These are phyloP conservation scores for Trichonephila clavata DNA, from an alignment of 1,140 invertebrate genomes.

Conservation along the genomic window DNA sequence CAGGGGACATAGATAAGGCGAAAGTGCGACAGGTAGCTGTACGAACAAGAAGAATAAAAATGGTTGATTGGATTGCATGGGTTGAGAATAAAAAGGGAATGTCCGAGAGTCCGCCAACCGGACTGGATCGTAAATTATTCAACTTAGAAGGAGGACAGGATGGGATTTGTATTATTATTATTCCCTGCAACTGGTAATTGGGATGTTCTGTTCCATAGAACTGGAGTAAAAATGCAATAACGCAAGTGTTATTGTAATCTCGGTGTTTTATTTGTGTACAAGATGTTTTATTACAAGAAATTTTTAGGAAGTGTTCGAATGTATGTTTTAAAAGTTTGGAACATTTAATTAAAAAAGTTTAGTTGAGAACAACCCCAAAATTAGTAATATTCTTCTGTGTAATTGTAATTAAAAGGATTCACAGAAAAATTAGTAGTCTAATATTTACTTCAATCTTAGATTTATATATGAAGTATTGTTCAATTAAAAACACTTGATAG, in stretches of 20 bases:
- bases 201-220: not conserved
- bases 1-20: conserved; percentile 36
- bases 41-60: conserved; percentile 6
- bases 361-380: too few relatives aligned
- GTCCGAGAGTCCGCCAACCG: not conserved
- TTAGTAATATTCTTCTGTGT: too few relatives aligned
- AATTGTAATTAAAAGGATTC: too few relatives aligned
- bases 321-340: too few relatives aligned
- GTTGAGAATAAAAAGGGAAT: conserved; percentile 35
- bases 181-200: conserved; percentile 5
- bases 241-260: not conserved
- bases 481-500: too few relatives aligned
- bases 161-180: conserved; percentile 10
- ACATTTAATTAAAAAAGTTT: too few relatives aligned
- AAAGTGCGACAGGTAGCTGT: conserved; percentile 36
- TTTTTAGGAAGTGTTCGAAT: too few relatives aligned
- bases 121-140: conserved; percentile 30
- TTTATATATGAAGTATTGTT: too few relatives aligned
- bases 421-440: too few relatives aligned
- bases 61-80: conserved; percentile 33
- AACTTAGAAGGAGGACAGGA: not conserved
- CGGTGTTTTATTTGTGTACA: not conserved
- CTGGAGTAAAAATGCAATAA: not conserved
- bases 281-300: not conserved
- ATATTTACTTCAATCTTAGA: too few relatives aligned